A percentile compares a stretch with the other conserved stretches of the same genome.
phyloP scores from a whole-genome alignment of 2,113 vertebrate species.

The Tragelaphus strepsiceros region DNA sequence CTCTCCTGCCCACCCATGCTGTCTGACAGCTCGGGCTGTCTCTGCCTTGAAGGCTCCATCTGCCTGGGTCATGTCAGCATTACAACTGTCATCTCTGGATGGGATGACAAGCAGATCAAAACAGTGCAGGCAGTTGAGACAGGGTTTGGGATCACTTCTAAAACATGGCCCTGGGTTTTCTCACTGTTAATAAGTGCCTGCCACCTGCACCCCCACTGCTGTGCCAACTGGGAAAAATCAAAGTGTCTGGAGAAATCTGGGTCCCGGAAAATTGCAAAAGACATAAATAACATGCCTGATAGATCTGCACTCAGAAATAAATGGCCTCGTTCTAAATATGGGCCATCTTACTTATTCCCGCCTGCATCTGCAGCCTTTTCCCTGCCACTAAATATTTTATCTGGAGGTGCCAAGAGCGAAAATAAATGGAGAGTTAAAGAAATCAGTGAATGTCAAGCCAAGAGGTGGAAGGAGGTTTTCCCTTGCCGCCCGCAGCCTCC shows the following conservation, averaged over 20 bases:
- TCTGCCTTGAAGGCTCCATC: neutral
- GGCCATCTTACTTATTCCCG: conserved; percentile 34
- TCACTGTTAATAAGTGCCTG: fast-evolving
- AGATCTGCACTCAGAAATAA: conserved; percentile 55
- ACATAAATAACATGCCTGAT: conserved; percentile 22
- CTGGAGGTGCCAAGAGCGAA: conserved; percentile 37
- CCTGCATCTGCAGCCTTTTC: conserved; percentile 55
- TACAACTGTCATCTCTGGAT: too few relatives aligned
- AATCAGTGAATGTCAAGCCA: neutral
- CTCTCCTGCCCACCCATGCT: fast-evolving
- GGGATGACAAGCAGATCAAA: too few relatives aligned
- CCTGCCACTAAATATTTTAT: conserved; percentile 54
- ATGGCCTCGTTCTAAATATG: conserved; percentile 62
- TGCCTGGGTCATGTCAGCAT: neutral
- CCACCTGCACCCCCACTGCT: neutral
- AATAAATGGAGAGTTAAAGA: conserved; percentile 54
- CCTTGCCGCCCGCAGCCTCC: neutral
- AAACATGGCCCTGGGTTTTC: too few relatives aligned
- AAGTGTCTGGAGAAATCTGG: conserved; percentile 26
- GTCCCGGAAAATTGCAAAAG: conserved; percentile 19
- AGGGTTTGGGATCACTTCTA: fast-evolving
- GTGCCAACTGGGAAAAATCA: neutral
- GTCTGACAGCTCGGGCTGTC: neutral
- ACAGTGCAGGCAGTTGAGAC: neutral
- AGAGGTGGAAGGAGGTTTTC: conserved; percentile 49